A percentile compares a stretch with the other conserved stretches of the same genome.
These are phyloP conservation scores for Hypocryptadius cinnamomeus DNA, from an alignment of 2,113 vertebrate genomes.

Conservation along the genomic window DNA sequence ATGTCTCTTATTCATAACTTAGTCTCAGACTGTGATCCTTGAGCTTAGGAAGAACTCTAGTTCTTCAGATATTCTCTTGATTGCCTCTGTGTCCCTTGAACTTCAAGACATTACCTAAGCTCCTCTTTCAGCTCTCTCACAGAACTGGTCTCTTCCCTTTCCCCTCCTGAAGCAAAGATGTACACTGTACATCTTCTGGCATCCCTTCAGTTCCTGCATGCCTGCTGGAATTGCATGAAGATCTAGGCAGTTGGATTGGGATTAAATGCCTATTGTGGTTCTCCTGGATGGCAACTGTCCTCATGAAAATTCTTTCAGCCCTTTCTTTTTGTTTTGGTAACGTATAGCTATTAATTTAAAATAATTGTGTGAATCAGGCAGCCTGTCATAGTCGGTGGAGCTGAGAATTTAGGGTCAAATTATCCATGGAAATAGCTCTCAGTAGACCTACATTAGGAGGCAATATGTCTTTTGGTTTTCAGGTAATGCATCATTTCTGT, in stretches of 20 bases:
- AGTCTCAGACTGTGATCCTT: not conserved
- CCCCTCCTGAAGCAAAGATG: not conserved
- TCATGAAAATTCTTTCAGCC: not conserved
- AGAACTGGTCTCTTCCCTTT: not conserved
- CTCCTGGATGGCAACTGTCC: not conserved
- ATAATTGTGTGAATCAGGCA: not conserved
- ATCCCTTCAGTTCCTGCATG: not conserved
- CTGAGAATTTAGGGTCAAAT: constrained; percentile 17
- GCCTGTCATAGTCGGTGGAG: not conserved
- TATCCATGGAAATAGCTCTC: not conserved
- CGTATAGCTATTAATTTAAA: not conserved
- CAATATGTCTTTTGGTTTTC: not conserved
- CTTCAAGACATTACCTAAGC: not conserved
- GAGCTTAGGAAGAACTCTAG: not conserved
- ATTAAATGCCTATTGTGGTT: not conserved
- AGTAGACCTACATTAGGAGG: not conserved
- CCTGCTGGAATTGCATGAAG: not conserved
- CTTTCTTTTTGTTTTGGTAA: not conserved
- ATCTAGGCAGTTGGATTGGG: not conserved
- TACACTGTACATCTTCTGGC: not conserved
- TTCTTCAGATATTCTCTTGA: not conserved
- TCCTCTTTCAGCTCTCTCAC: not conserved
- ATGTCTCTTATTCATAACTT: not conserved
- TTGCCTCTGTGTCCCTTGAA: not conserved
- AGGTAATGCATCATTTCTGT: not conserved